Conservation (phyloP, 2,888 invertebrate species). For the Sarcophaga carnaria region DNA sequence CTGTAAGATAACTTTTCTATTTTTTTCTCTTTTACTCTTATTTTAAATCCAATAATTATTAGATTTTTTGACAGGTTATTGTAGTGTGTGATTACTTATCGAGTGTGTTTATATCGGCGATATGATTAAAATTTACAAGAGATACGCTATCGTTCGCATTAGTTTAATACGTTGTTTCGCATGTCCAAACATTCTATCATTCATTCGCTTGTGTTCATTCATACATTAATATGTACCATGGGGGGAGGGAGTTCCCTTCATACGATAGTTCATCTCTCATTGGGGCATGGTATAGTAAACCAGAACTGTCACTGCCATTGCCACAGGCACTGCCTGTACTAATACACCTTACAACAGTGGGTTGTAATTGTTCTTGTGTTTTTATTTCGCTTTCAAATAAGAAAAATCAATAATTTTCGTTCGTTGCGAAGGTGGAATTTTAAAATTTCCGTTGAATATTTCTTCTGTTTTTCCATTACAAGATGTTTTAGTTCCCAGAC, state of each 20-base stretch:
- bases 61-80: neutral
- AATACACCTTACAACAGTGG: too few relatives aligned
- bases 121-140: slow-evolving; percentile 4
- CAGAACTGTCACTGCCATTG: neutral
- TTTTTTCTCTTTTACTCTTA: neutral
- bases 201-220: neutral
- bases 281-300: neutral
- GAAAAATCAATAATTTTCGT: slow-evolving; percentile 55
- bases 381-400: neutral
- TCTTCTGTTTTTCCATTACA: slow-evolving; percentile 1
- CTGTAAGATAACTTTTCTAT: neutral
- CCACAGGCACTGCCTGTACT: too few relatives aligned
- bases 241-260: neutral
- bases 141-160: too few relatives aligned
- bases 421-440: slow-evolving; percentile 11
- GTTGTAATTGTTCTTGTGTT: too few relatives aligned
- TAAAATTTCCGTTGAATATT: slow-evolving; percentile 29
- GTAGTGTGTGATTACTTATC: slow-evolving; percentile 46
- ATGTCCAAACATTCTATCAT: slow-evolving; percentile 1
- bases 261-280: neutral
- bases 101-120: slow-evolving; percentile 31
- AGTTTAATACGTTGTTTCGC: neutral
- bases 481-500: slow-evolving; percentile 56
- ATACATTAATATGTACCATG: neutral
- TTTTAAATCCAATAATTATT: neutral